Percentiles rank a stretch among this genome's conserved stretches.
These are phyloP conservation scores for Euplexia lucipara DNA, from an alignment of 2,888 invertebrate species.

Conservation along the genomic window DNA sequence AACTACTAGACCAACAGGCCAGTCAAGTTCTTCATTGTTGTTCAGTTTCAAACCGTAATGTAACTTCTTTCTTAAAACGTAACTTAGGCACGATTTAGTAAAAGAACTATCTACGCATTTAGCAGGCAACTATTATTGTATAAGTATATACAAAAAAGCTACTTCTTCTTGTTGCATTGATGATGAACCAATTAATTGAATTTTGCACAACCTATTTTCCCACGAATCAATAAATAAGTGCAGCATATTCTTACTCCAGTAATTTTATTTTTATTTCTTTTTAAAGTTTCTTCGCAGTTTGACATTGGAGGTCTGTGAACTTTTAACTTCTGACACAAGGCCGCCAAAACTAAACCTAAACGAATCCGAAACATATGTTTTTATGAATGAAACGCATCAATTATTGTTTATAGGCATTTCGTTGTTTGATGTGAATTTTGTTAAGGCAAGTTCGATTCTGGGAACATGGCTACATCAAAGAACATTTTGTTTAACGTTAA, in stretches of 20 bases:
- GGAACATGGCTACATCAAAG: conserved; percentile 55
- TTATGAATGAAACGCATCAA: conserved; percentile 60
- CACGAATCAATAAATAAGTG: background rate
- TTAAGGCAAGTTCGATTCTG: conserved; percentile 47
- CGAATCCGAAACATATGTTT: conserved; percentile 55
- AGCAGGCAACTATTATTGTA: background rate
- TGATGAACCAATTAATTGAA: background rate
- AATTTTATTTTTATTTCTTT: background rate
- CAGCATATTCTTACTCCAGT: background rate
- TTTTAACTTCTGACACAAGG: conserved; percentile 44
- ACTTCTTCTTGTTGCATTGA: background rate
- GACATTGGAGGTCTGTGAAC: conserved; percentile 55
- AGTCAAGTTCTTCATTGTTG: too few relatives aligned
- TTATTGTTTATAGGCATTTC: conserved; percentile 52
- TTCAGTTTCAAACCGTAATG: too few relatives aligned
- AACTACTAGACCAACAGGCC: too few relatives aligned
- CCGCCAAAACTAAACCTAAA: conserved; percentile 34
- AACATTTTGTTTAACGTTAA: conserved; percentile 44
- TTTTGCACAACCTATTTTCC: background rate
- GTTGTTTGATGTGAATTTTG: conserved; percentile 45
- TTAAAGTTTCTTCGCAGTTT: background rate
- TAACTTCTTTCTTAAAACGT: background rate
- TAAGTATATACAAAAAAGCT: background rate
- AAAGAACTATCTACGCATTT: background rate
- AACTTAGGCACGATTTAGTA: background rate